A percentile compares a stretch with the other conserved stretches of the same genome.
These are phyloP conservation scores for Tauraco erythrolophus DNA, from an alignment of 2,113 vertebrate species.

Conservation along the genomic window DNA sequence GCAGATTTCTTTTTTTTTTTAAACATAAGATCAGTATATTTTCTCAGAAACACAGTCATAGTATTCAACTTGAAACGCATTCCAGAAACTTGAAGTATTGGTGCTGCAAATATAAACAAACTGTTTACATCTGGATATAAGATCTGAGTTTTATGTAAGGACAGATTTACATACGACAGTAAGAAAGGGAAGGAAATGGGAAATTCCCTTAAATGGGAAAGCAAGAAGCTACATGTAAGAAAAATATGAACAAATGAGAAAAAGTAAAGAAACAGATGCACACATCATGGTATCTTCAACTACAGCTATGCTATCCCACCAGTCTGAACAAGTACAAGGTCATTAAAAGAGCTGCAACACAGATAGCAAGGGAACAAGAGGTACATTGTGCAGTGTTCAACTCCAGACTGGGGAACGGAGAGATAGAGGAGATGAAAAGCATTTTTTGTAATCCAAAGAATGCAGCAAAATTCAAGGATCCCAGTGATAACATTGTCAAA, in stretches of 20 bases:
- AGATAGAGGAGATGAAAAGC: not conserved
- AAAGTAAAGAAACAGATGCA: not conserved
- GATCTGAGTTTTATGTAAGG: not conserved
- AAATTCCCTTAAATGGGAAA: not conserved
- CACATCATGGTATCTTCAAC: not conserved
- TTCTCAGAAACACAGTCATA: not conserved
- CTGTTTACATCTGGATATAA: not conserved
- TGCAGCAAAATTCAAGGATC: not conserved
- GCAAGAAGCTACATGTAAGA: not conserved
- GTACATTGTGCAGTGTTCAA: not conserved
- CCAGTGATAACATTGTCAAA: not conserved
- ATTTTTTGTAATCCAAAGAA: constrained; percentile 24
- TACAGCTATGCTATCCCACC: not conserved
- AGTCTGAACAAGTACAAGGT: not conserved
- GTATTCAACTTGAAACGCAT: not conserved
- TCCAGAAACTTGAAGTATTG: not conserved
- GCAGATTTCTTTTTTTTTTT: not conserved
- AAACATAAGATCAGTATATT: not conserved
- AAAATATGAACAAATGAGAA: not conserved
- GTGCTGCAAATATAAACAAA: not conserved
- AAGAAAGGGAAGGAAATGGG: not conserved
- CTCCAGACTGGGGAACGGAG: not conserved
- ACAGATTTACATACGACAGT: not conserved
- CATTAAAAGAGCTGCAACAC: not conserved
- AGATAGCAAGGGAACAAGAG: constrained; percentile 13